Base-by-base conservation (phyloP, 2,113 vertebrate genomes). In the Pica pica region DNA sequence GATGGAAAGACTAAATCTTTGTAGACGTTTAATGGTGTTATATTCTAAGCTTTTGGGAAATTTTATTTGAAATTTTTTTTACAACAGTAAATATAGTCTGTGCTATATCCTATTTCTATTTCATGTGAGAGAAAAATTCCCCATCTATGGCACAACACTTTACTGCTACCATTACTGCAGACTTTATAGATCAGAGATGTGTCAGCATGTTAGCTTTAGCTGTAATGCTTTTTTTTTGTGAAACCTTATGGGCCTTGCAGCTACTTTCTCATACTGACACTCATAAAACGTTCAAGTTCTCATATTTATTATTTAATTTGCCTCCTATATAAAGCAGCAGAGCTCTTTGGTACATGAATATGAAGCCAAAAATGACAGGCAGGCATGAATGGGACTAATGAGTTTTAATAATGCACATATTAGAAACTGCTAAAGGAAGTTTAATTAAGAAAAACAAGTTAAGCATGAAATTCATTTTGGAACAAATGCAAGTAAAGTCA, bases 401-500 rank as follows among this genome's bases (percentile, higher is more conserved):
- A 97, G 96, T 97, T 97, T 98, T 97, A 97, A 98, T 98, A 98
- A 96, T 96, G 93, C 79, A 97, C 96, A 70, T 96, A 97, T 95
- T 97, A 97, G 94, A 94, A 95, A 87, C 75, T 90, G 94, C 80
- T 96, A 98, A 97, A 98, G 96, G 92, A 97, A 97, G 97, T 98
- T 98, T 97, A 98, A 98, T 98, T 98, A 98, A 97, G 95, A 97
- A 97, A 98, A 97, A 95, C 96, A 98, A 98, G 97, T 97, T 98
- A 93, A 97, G 97, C 97, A 96, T 98, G 97, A 98, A 98, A 98
- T 98, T 97, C 82, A 94, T 97, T 97, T 98, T 96, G 91, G 96
- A 97, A 91, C 79, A 96, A 96, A 96, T 84, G 53, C 56, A 95
- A 97, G 90, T 90, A 42, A 96, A 96, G 93, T 97, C 97, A 93